Percentiles rank a stretch among this genome's conserved stretches.
Conservation (phyloP, 2,888 invertebrate genomes). For the Merodon equestris region DNA sequence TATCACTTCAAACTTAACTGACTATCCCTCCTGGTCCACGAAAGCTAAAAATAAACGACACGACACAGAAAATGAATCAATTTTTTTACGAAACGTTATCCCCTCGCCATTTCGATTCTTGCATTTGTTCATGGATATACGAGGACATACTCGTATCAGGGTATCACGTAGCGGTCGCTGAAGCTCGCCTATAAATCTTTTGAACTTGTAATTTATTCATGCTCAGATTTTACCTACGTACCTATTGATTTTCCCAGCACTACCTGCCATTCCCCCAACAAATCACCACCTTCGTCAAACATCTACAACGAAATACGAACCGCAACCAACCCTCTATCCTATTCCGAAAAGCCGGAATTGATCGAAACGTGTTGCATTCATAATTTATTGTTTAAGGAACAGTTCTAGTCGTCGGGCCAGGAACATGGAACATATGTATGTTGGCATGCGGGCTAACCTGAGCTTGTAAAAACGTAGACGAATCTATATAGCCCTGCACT, state of each 20-base stretch:
- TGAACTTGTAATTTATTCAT: constrained; percentile 64
- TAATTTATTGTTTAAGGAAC: constrained; percentile 44
- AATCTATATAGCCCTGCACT: neutral
- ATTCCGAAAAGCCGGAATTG: constrained; percentile 26
- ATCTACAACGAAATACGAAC: neutral
- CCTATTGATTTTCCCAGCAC: constrained; percentile 44
- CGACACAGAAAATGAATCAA: constrained; percentile 5
- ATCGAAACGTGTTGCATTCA: constrained; percentile 63
- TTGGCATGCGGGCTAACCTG: constrained; percentile 40
- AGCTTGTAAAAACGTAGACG: neutral
- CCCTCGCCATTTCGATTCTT: too few species aligned
- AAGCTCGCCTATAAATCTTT: constrained; percentile 48
- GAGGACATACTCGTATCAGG: too few species aligned
- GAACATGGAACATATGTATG: too few species aligned
- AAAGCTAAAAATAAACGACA: neutral
- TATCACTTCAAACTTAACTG: constrained; percentile 53
- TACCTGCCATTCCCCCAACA: neutral
- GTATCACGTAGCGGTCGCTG: neutral
- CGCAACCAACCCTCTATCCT: neutral
- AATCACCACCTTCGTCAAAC: too few species aligned
- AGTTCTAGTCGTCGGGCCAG: constrained; percentile 14
- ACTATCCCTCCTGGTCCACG: constrained; percentile 26
- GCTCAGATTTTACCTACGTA: constrained; percentile 34
- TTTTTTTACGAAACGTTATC: constrained; percentile 10
- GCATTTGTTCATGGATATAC: too few species aligned